Evolutionary conservation across 2,888 invertebrate genomes (phyloP), one percentile per base, ranked within the genome.

Genomic region (Chesias legatella): DNA sequence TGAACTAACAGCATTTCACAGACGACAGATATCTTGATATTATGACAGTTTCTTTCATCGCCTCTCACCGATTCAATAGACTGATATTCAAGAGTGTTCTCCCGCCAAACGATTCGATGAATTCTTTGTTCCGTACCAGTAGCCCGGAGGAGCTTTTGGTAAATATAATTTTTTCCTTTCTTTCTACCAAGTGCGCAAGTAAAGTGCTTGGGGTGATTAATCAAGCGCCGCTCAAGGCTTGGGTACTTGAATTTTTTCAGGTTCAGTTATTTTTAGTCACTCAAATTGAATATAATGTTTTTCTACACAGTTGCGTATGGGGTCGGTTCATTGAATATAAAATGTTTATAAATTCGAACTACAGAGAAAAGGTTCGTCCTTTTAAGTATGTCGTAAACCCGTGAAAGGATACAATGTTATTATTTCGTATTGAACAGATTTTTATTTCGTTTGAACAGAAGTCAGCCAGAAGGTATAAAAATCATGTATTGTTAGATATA

Each of bases 141-240:
- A 42, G 29, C 39, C 25, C 34, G 42, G 30, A 27, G 34, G 42
- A 38, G 43, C 37, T 48, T 40, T 43, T 46, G 31, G 50, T 36
- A 47, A 42, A 43, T n/a, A 34, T 36, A 30, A 48, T 49, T 41
- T 37, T 37, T 56, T 38, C 36, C 39, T 33, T 31, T 38, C 36
- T 42, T 33, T 31, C 35, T 33, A 29, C 31, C 32, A 6, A 26
- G 22, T n/a, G 10, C 27, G 34, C 25, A 29, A 33, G 35, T 30
- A 41, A 35, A 42, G 48, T 43, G 35, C 50, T 44, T 40, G 20
- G 21, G 39, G 43, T 38, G 52, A 50, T 48, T 55, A 50, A 52
- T 48, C 44, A 40, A 38, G 28, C 35, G 44, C 43, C 50, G 39
- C 45, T 34, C 43, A n/a, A n/a, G 46, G 31, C 33, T 28, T 13